Conservation (phyloP, 2,888 invertebrate genomes). For the Desoria tigrina region DNA sequence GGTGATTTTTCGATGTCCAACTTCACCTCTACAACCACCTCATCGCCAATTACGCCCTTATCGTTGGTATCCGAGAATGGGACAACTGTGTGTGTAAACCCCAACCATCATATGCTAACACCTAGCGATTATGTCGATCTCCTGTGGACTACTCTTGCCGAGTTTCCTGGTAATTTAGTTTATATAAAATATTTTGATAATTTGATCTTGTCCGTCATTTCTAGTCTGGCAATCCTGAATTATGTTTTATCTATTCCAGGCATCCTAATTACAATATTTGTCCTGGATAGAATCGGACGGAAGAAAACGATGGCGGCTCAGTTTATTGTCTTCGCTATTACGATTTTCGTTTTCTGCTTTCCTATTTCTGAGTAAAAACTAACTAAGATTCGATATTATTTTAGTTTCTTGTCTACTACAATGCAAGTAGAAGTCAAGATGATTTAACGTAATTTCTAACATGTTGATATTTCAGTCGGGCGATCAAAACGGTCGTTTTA, state of each 20-base stretch:
- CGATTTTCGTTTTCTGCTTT: constrained; percentile 57
- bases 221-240: not conserved
- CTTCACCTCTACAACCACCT: not conserved
- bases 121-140: constrained; percentile 89
- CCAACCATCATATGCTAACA: constrained; percentile 70
- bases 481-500: constrained; percentile 75
- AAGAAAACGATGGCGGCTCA: constrained; percentile 93
- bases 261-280: constrained; percentile 82
- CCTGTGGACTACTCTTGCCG: constrained; percentile 89
- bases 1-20: constrained; percentile 1
- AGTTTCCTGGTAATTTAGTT: constrained; percentile 75
- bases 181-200: not conserved
- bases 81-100: constrained; percentile 52
- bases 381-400: too few relatives aligned
- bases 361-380: constrained; percentile 62
- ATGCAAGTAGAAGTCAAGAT: too few relatives aligned
- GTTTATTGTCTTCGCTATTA: constrained; percentile 77
- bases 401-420: constrained; percentile 1
- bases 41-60: constrained; percentile 24
- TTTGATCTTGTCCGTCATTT: not conserved
- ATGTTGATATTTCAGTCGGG: constrained; percentile 63
- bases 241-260: constrained; percentile 60
- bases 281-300: constrained; percentile 85
- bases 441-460: too few relatives aligned
- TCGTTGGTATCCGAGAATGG: constrained; percentile 9